Evolutionary conservation across 2,113 vertebrate genomes (phyloP).

Genomic region (Microtus montanus): DNA sequence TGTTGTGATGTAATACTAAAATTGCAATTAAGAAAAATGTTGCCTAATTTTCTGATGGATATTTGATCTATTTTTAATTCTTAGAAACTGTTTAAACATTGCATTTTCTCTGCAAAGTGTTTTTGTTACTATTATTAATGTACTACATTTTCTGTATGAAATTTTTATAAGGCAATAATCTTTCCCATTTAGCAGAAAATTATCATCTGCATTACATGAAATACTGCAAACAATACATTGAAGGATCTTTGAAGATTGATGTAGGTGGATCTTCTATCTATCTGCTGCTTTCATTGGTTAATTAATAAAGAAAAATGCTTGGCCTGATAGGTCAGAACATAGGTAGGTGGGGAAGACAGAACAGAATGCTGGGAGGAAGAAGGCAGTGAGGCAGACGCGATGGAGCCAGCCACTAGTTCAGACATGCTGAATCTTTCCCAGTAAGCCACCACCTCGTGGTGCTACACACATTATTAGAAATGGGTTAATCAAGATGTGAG

Average conservation of each 20-base stretch:
- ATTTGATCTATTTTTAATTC: slow-evolving; percentile 28
- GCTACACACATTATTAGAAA: too few species aligned
- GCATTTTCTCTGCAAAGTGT: neutral
- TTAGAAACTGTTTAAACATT: slow-evolving; percentile 14
- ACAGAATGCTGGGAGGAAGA: too few species aligned
- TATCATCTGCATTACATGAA: neutral
- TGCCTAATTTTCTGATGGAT: slow-evolving; percentile 1
- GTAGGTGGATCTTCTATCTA: too few species aligned
- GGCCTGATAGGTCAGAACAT: too few species aligned
- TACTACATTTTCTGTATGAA: slow-evolving; percentile 3
- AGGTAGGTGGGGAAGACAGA: too few species aligned
- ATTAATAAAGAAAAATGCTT: too few species aligned
- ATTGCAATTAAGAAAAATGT: neutral
- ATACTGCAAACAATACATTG: neutral
- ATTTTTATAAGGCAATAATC: slow-evolving; percentile 9
- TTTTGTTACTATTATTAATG: neutral
- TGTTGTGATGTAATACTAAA: slow-evolving; percentile 23
- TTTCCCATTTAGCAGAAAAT: slow-evolving; percentile 10
- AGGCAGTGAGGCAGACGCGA: too few species aligned
- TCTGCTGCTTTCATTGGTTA: too few species aligned
- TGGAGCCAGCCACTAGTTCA: too few species aligned
- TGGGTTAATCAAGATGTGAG: too few species aligned
- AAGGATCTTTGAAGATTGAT: slow-evolving; percentile 13
- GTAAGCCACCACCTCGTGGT: too few species aligned
- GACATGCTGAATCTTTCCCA: too few species aligned